Conservation (phyloP, 2,797 vertebrate species). For the Clamator glandarius region DNA sequence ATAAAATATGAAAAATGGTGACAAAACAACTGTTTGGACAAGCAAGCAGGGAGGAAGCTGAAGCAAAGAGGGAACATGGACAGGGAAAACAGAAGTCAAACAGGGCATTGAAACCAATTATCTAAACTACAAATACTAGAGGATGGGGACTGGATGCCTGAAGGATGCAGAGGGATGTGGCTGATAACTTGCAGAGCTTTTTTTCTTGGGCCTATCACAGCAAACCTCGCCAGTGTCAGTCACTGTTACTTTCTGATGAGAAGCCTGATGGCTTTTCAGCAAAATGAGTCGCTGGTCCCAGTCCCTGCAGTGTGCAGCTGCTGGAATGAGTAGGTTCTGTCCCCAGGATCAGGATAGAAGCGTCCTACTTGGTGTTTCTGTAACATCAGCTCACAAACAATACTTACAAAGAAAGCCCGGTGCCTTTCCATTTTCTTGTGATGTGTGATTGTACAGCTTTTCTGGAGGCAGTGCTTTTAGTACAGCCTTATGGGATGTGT, state of each 20-base stretch:
- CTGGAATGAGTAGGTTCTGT: fast-evolving
- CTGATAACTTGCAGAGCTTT: background rate
- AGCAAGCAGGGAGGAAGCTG: background rate
- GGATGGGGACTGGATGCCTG: background rate
- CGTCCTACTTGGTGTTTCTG: background rate
- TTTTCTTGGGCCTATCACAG: background rate
- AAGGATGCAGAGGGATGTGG: background rate
- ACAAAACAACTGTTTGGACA: background rate
- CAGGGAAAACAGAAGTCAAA: background rate
- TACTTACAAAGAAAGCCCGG: background rate
- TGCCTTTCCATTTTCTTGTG: background rate
- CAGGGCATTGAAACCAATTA: background rate
- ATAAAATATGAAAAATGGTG: background rate
- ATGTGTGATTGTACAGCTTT: background rate
- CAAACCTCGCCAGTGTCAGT: background rate
- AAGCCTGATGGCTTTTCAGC: background rate
- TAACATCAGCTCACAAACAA: background rate
- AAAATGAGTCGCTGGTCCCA: background rate
- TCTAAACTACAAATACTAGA: background rate
- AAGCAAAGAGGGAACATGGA: background rate
- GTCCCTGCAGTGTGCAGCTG: background rate
- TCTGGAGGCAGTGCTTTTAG: background rate
- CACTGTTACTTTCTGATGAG: background rate
- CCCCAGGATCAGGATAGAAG: fast-evolving
- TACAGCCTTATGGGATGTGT: background rate